Percentiles rank a stretch among this genome's conserved stretches.
Conservation (phyloP, 1,140 invertebrate species). For the Oncopeltus fasciatus region DNA sequence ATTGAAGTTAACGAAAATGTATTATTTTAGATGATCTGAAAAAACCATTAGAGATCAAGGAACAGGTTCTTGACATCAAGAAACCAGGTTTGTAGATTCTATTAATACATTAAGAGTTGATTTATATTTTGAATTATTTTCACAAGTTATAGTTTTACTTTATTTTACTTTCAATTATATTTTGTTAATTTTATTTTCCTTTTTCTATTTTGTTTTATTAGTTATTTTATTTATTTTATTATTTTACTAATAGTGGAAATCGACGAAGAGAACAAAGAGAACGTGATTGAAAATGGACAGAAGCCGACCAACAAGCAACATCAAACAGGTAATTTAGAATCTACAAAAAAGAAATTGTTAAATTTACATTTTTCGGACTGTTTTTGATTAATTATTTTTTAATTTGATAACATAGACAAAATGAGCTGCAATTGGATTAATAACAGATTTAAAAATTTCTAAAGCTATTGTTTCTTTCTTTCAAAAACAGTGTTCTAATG, state of each 20-base stretch:
- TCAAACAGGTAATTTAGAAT: too few relatives aligned
- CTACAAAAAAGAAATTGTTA: too few relatives aligned
- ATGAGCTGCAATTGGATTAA: too few relatives aligned
- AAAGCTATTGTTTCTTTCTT: too few relatives aligned
- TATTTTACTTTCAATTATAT: neutral
- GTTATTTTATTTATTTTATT: slow-evolving; percentile 1
- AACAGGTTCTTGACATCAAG: neutral
- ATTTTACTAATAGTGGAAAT: slow-evolving; percentile 14
- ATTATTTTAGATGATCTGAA: slow-evolving; percentile 10
- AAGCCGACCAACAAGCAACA: neutral
- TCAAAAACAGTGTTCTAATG: too few relatives aligned
- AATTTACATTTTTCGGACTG: too few relatives aligned
- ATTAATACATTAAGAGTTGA: neutral
- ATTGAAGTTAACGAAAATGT: too few relatives aligned
- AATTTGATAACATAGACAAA: too few relatives aligned
- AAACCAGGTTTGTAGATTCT: neutral
- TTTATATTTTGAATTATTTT: too few relatives aligned
- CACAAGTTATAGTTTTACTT: too few relatives aligned
- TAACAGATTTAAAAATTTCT: too few relatives aligned
- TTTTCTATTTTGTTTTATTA: slow-evolving; percentile 3
- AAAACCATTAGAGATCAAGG: slow-evolving; percentile 5
- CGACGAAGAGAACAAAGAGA: slow-evolving; percentile 21
- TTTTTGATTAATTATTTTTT: too few relatives aligned
- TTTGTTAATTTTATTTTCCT: slow-evolving; percentile 12
- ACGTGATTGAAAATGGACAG: slow-evolving; percentile 8